These are phyloP conservation scores for Otolemur crassicaudatus DNA, from an alignment of 2,797 vertebrate genomes.

Conservation along the genomic window DNA sequence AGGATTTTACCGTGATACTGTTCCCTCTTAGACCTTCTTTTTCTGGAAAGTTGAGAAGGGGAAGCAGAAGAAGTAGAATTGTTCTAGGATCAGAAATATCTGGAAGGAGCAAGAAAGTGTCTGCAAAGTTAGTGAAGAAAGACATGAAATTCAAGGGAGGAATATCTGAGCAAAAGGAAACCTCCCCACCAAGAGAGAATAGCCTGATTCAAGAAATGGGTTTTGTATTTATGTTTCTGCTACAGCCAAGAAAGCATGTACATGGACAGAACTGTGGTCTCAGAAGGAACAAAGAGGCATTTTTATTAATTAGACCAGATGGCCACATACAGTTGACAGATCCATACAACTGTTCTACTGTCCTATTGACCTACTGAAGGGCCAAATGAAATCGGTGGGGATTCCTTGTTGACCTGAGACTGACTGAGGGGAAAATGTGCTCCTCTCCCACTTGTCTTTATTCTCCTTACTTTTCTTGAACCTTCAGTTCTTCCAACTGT, in stretches of 20 bases:
- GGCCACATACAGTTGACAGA: neutral
- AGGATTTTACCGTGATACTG: neutral
- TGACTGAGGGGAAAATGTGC: neutral
- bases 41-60: neutral
- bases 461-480: neutral
- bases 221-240: neutral
- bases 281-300: neutral
- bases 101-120: neutral
- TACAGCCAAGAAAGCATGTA: neutral
- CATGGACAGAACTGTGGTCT: neutral
- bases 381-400: neutral
- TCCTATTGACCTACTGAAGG: neutral
- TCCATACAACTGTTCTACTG: neutral
- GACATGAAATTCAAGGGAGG: neutral
- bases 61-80: neutral
- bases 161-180: neutral
- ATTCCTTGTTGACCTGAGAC: neutral
- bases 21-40: neutral
- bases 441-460: neutral
- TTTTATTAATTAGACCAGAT: conserved; percentile 14
- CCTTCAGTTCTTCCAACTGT: neutral
- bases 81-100: conserved; percentile 12
- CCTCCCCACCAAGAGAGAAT: neutral
- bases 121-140: conserved; percentile 39
- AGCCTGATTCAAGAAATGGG: neutral